phyloP scores from a whole-genome alignment of 2,888 invertebrate genomes.

The Parnassius smintheus region DNA sequence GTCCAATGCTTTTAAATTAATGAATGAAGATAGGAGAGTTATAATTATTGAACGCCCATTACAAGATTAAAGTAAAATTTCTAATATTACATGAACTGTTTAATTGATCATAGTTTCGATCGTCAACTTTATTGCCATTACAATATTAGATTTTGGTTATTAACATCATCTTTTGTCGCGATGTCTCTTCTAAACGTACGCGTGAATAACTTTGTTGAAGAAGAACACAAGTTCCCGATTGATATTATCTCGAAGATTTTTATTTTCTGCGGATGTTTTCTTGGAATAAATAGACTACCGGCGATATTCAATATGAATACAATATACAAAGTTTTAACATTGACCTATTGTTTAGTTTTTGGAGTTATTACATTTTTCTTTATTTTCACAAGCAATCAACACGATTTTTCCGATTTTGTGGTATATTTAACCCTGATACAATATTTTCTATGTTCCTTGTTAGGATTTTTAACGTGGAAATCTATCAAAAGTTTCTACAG shows the following conservation, averaged over 20 bases:
- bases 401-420: neutral
- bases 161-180: neutral
- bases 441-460: constrained; percentile 26
- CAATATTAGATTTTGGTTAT: too few species aligned
- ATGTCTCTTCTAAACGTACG: constrained; percentile 28
- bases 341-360: constrained; percentile 10
- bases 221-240: constrained; percentile 16
- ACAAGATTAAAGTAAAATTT: too few species aligned
- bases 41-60: too few species aligned
- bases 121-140: too few species aligned
- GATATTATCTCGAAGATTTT: constrained; percentile 31
- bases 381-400: neutral
- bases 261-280: constrained; percentile 24
- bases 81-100: too few species aligned
- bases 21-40: too few species aligned
- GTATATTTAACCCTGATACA: constrained; percentile 14
- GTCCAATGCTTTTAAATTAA: too few species aligned
- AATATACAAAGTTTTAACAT: constrained; percentile 15
- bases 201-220: constrained; percentile 27
- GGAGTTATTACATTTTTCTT: constrained; percentile 12
- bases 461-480: constrained; percentile 24
- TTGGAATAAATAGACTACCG: constrained; percentile 33
- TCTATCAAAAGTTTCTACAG: constrained; percentile 30
- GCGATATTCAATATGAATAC: constrained; percentile 26
- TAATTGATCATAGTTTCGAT: too few species aligned